Percentiles rank a stretch among this genome's conserved stretches.
Evolutionary conservation across 2,113 vertebrate genomes (phyloP).

Genomic region (Rhinichthys klamathensis): DNA sequence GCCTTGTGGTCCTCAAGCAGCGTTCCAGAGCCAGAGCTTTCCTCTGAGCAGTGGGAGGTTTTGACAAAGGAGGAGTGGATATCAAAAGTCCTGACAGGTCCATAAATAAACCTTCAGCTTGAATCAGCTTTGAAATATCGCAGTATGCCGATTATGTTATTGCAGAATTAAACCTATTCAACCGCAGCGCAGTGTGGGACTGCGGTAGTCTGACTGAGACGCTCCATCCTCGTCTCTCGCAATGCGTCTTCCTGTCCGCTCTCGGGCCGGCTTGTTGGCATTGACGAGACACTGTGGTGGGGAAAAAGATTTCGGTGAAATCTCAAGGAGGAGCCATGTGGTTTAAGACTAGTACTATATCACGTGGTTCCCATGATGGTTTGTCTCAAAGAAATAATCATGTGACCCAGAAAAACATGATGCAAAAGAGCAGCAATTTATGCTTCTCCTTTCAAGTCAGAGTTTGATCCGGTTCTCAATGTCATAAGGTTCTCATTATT

Average conservation of each 20-base stretch:
- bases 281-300: constrained; percentile 13
- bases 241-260: constrained; percentile 15
- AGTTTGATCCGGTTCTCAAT: constrained; percentile 16
- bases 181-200: constrained; percentile 17
- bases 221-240: neutral
- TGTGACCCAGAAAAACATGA: neutral
- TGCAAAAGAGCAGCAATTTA: constrained; percentile 35
- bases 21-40: constrained; percentile 70
- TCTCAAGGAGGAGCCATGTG: neutral
- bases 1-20: constrained; percentile 67
- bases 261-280: constrained; percentile 27
- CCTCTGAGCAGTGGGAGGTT: constrained; percentile 66
- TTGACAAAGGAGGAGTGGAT: constrained; percentile 65
- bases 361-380: neutral
- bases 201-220: constrained; percentile 1
- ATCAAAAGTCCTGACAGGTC: constrained; percentile 74
- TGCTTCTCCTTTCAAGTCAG: constrained; percentile 22
- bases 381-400: constrained; percentile 5
- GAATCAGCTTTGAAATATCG: constrained; percentile 59
- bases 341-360: neutral
- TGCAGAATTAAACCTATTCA: constrained; percentile 45
- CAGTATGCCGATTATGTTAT: constrained; percentile 45
- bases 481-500: constrained; percentile 40
- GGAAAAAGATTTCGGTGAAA: neutral
- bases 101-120: constrained; percentile 75